These are phyloP conservation scores for Tetrao urogallus DNA, from an alignment of 2,113 vertebrate genomes.

Conservation along the genomic window DNA sequence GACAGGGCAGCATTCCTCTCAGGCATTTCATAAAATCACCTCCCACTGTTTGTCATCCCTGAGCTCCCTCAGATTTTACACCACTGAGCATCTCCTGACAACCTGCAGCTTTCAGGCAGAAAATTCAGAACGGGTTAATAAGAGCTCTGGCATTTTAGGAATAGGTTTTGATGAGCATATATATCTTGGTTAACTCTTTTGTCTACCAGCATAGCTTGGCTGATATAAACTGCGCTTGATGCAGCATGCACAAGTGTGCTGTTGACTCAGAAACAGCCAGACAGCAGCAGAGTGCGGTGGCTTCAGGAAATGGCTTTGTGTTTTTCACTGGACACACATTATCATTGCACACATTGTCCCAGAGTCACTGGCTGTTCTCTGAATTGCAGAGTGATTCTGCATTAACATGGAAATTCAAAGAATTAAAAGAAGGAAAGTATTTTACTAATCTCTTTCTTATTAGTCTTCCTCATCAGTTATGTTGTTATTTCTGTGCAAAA, in stretches of 20 bases:
- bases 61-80: not conserved
- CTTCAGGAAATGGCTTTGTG: not conserved
- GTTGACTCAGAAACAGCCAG: not conserved
- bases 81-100: not conserved
- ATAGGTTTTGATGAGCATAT: not conserved
- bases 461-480: slow-evolving; percentile 11
- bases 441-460: not conserved
- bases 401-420: not conserved
- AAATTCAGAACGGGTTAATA: not conserved
- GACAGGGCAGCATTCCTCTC: slow-evolving; percentile 18
- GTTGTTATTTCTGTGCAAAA: slow-evolving; percentile 9
- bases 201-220: not conserved
- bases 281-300: not conserved
- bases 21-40: not conserved
- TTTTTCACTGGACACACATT: not conserved
- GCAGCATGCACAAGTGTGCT: not conserved
- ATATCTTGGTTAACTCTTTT: not conserved
- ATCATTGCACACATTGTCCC: not conserved
- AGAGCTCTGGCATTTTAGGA: not conserved
- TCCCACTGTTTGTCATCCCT: not conserved
- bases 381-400: not conserved
- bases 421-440: not conserved
- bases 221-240: not conserved
- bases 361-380: not conserved
- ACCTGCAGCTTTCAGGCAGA: not conserved